These are phyloP conservation scores for Macrostomum lignano DNA, from an alignment of 1,140 invertebrate species.

Conservation along the genomic window DNA sequence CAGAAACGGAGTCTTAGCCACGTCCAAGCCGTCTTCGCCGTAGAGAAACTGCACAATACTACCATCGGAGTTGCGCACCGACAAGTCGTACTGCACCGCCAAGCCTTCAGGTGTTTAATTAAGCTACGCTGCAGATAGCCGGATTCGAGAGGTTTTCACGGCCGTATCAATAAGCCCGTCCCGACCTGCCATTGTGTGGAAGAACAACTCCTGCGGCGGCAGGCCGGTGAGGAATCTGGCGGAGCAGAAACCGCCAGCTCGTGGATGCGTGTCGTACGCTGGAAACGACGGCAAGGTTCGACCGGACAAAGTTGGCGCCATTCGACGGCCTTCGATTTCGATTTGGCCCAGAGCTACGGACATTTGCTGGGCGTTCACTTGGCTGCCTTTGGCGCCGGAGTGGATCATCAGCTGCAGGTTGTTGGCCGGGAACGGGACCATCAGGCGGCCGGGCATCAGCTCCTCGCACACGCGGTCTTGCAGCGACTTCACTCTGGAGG, in stretches of 20 bases:
- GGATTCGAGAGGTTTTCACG: conserved; percentile 63
- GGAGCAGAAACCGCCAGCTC: conserved; percentile 79
- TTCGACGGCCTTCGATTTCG: conserved; percentile 81
- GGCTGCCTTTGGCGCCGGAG: conserved; percentile 86
- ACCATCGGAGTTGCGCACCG: conserved; percentile 71
- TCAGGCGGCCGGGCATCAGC: conserved; percentile 47
- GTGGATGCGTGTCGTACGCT: conserved; percentile 58
- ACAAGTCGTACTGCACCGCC: conserved; percentile 59
- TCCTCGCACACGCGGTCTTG: conserved; percentile 32
- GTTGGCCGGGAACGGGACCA: conserved; percentile 63
- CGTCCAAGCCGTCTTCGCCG: conserved; percentile 85
- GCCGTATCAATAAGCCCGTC: conserved; percentile 49
- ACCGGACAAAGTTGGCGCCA: conserved; percentile 70
- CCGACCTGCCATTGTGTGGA: conserved; percentile 96
- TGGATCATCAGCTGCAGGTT: conserved; percentile 89
- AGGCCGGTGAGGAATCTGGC: conserved; percentile 87
- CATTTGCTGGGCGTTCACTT: conserved; percentile 85
- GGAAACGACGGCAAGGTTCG: conserved; percentile 65
- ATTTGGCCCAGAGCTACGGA: conserved; percentile 85
- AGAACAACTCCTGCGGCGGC: conserved; percentile 85
- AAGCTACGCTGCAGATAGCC: conserved; percentile 90
- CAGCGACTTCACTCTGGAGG: conserved; percentile 43
- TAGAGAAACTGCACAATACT: conserved; percentile 61
- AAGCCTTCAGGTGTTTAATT: conserved; percentile 91
- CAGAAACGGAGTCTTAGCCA: conserved; percentile 54